Evolutionary conservation across 2,113 vertebrate species (phyloP).

Genomic region (Petrocephalus microphthalmus): DNA sequence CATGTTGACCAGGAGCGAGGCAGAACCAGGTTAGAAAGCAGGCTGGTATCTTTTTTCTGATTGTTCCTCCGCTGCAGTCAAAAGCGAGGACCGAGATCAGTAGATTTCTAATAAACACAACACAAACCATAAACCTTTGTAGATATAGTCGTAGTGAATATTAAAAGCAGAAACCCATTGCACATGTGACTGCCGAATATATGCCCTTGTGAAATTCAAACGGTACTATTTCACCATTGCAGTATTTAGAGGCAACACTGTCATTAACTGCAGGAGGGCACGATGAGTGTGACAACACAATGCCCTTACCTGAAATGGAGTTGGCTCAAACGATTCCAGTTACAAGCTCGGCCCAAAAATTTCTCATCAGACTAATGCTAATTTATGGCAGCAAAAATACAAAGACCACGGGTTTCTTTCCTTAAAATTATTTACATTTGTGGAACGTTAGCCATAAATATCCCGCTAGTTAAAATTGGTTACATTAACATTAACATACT

Average conservation of each 20-base stretch:
- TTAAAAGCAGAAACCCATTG: neutral
- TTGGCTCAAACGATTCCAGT: neutral
- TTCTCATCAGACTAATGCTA: neutral
- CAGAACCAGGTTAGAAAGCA: neutral
- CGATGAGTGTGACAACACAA: neutral
- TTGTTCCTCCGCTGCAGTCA: neutral
- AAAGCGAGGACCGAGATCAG: neutral
- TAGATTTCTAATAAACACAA: neutral
- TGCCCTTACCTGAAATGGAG: neutral
- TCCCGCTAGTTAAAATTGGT: neutral
- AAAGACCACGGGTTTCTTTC: neutral
- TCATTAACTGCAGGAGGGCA: neutral
- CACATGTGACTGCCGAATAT: neutral
- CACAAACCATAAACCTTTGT: neutral
- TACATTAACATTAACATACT: neutral
- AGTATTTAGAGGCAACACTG: neutral
- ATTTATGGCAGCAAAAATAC: neutral
- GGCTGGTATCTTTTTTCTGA: neutral
- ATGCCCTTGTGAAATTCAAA: neutral
- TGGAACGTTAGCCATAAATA: neutral
- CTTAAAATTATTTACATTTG: neutral
- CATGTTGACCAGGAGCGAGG: neutral
- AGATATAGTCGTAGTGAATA: neutral
- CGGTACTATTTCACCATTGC: neutral
- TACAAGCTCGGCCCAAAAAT: neutral